phyloP scores from a whole-genome alignment of 2,113 vertebrate species.

The Triplophysa dalaica region DNA sequence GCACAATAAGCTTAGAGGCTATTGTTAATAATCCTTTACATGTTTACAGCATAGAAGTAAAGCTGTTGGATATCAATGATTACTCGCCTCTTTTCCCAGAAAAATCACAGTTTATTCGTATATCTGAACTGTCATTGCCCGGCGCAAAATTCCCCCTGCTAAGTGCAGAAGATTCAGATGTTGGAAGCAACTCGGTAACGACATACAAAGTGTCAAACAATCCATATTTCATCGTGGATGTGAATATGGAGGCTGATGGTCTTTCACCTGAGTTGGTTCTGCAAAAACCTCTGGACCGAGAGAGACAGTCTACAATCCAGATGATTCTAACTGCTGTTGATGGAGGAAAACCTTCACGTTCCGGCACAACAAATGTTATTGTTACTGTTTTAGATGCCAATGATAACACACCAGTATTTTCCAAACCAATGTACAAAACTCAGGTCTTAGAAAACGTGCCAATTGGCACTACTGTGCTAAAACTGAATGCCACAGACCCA shows the following conservation, averaged over 20 bases:
- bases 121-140: constrained; percentile 54
- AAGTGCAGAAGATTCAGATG: constrained; percentile 65
- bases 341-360: constrained; percentile 64
- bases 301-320: constrained; percentile 59
- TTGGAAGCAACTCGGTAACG: constrained; percentile 63
- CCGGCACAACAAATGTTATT: constrained; percentile 62
- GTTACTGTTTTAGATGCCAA: constrained; percentile 63
- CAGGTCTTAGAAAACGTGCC: constrained; percentile 58
- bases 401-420: constrained; percentile 66
- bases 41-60: constrained; percentile 66
- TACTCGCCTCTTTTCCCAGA: constrained; percentile 62
- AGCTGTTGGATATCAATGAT: constrained; percentile 71
- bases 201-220: constrained; percentile 65
- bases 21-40: constrained; percentile 73
- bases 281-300: constrained; percentile 68
- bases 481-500: constrained; percentile 61
- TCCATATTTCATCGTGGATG: constrained; percentile 60
- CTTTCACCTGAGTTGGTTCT: constrained; percentile 68
- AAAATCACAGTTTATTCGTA: constrained; percentile 46
- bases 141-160: constrained; percentile 63
- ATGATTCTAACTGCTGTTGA: constrained; percentile 68
- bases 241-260: constrained; percentile 67
- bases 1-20: constrained; percentile 69
- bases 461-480: constrained; percentile 51
- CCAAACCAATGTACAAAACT: constrained; percentile 58